Conservation (phyloP, 2,888 invertebrate species). For the Tipula confusa region DNA sequence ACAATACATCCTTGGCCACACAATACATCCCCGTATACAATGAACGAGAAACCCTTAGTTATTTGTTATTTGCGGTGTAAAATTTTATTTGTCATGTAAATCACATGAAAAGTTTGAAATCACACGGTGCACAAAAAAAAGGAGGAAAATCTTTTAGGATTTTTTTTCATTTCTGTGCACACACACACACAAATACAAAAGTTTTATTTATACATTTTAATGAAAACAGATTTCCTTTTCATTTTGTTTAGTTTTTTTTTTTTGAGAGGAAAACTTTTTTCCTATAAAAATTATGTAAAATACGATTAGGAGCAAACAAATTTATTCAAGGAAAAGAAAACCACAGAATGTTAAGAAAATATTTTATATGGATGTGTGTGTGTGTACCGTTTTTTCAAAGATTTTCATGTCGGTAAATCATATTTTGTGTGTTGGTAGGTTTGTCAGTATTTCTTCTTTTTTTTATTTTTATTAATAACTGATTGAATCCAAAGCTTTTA, state of each 20-base stretch:
- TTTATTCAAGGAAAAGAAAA: background rate
- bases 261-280: background rate
- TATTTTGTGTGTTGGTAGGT: background rate
- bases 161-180: background rate
- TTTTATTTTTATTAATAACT: too few species aligned
- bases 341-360: background rate
- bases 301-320: background rate
- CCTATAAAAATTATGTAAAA: background rate
- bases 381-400: background rate
- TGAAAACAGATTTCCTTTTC: constrained; percentile 20
- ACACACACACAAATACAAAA: background rate
- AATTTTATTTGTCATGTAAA: background rate
- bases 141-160: background rate
- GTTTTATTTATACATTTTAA: background rate
- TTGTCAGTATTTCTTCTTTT: background rate
- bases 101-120: background rate
- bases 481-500: constrained; percentile 9
- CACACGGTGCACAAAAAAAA: background rate
- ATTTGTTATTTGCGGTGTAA: background rate
- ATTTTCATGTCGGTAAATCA: background rate
- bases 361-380: background rate
- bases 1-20: background rate
- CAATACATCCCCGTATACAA: background rate
- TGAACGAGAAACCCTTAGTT: background rate
- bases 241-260: too few species aligned